Base-by-base conservation (phyloP, 37 sponge, comb jelly and placozoan species). In the Haliclona indistincta region DNA sequence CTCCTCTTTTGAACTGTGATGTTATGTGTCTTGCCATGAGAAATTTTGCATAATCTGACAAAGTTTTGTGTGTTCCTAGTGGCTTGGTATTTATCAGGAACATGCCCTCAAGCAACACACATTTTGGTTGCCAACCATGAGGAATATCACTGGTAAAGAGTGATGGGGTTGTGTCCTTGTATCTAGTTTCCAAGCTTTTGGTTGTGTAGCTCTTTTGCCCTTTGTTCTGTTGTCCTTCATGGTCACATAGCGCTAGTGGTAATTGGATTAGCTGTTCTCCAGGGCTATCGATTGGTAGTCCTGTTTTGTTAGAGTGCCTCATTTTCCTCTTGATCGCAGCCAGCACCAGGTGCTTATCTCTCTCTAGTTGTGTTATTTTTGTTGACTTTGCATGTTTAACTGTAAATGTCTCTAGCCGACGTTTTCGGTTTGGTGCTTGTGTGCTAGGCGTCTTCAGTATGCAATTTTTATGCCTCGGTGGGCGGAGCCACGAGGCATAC, bases 51-150 rank as follows among this genome's bases (percentile, higher is more conserved):
- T 81, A 70, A 32, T 71, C 81, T 22, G 3, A 3, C 3, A 81
- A 45, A 2, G n/a, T 49, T 60, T 38, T 5, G 37, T 49, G 54
- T n/a, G 23, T 30, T 15, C 66, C 23, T 51, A 74, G 62, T 58
- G 72, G 81, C 2, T 56, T 71, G 17, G 53, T 81, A 36, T 81
- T 81, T 7, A 81, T 71, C 38, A 81, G 26, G 51, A 81, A 81
- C 81, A 81, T 81, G 33, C 54, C 81, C 32, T 81, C 81, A 26
- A 71, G 5, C 3, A 81, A 41, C 2, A 41, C 38, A 23, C 44
- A 8, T 37, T 38, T 26, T 62, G 71, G 64, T 34, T 34, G 25
- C 79, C 79, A 78, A 3, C 35, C 64, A 38, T 29, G 5, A 6
- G 63, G 69, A 15, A 78, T 40, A 4, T 17, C 6, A 17, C 17